Evolutionary conservation across 2,888 invertebrate genomes (phyloP), one percentile per base, ranked within the genome.

Genomic region (Acronicta leporina): DNA sequence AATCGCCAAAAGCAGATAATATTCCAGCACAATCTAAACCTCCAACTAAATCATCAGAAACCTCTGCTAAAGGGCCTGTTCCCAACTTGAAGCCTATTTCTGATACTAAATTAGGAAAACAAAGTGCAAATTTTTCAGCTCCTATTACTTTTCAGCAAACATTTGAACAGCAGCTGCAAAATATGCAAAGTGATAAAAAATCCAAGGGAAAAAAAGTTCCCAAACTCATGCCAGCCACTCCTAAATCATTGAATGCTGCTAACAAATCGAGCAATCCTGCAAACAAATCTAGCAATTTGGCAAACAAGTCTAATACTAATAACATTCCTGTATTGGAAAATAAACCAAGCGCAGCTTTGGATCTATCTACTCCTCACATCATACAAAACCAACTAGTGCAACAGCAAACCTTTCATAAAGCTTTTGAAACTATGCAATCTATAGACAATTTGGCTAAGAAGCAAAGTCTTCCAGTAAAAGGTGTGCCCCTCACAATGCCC

Each of bases 111-210:
- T 70, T 91, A 74, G 90, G 82, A 2, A 95, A 95, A 81, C 90
- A 90, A 78, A 81, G 81, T 81, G 89, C 87, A 27, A 91, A 87
- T 77, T 85, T 85, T 73, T 80, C 88, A 69, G 81, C 90, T 20
- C 94, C 94, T 49, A 92, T 93, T 58, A 94, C 95, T 75, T 95
- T 94, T 82, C 95, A 95, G 79, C 94, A 95, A 82, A 94, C 94
- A 61, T 95, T 95, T 90, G 92, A 94, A 75, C 92, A 94, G 67
- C 94, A 94, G 77, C 71, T 95, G 33, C 91, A 92, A 66, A 85
- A 88, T 64, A 73, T 93, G 75, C 91, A 92, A 77, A 75, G 86
- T 75, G 94, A 94, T 64, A 94, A 94, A 72, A 95, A 95, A 79
- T 64, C 89, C 0, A 95, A 94, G 75, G 58, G 2, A 95, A 94